Evolutionary conservation across 1,140 invertebrate species (phyloP).

Genomic region (Laodelphax striatellus): DNA sequence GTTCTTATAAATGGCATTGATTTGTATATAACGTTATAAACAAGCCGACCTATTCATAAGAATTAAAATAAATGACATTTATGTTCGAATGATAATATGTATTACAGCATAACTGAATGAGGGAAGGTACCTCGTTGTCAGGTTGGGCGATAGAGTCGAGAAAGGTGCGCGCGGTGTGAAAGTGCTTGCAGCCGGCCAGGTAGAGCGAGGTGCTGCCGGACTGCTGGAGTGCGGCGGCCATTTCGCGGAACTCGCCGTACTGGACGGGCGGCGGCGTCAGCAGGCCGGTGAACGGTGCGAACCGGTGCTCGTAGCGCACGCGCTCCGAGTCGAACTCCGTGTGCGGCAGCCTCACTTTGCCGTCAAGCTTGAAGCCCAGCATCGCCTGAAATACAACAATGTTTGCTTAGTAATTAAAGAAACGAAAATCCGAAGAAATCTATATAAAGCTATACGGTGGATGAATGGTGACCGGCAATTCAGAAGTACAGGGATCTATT

Average conservation of each 20-base stretch:
- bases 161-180: conserved; percentile 77
- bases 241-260: conserved; percentile 71
- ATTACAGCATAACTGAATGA: too few relatives aligned
- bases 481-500: too few relatives aligned
- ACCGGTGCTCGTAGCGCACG: conserved; percentile 87
- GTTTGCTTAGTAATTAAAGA: too few relatives aligned
- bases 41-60: too few relatives aligned
- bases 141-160: conserved; percentile 60
- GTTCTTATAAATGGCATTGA: too few relatives aligned
- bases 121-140: conserved; percentile 58
- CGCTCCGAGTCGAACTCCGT: conserved; percentile 87
- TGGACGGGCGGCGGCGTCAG: conserved; percentile 82
- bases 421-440: too few relatives aligned
- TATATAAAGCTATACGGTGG: too few relatives aligned
- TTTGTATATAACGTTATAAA: too few relatives aligned
- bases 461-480: too few relatives aligned
- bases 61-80: too few relatives aligned
- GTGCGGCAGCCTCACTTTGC: conserved; percentile 59
- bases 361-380: conserved; percentile 56
- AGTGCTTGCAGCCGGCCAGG: conserved; percentile 74
- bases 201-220: conserved; percentile 46
- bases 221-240: conserved; percentile 38
- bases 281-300: conserved; percentile 75
- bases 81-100: too few relatives aligned
- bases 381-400: conserved; percentile 56